phyloP scores from a whole-genome alignment of 2,888 invertebrate species.

The Diadegma fenestrale region DNA sequence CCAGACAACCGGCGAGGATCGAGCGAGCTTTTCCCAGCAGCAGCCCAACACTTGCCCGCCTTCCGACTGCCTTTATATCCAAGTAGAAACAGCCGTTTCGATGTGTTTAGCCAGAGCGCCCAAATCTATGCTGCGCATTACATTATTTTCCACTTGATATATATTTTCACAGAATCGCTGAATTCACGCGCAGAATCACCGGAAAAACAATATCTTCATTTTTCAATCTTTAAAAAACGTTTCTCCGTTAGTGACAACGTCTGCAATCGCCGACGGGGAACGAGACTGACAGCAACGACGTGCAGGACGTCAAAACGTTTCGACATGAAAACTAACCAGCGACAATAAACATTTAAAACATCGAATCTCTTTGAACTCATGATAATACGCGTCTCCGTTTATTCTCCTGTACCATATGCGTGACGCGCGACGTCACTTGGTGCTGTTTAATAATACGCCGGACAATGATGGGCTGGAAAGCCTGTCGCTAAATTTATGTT shows the following conservation, averaged over 20 bases:
- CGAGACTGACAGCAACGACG: not conserved
- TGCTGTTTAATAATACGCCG: constrained; percentile 28
- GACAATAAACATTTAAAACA: constrained; percentile 5
- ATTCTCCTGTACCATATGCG: constrained; percentile 38
- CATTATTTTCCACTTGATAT: not conserved
- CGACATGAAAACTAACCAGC: constrained; percentile 26
- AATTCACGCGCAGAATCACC: not conserved
- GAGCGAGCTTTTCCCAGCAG: constrained; percentile 61
- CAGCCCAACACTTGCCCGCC: constrained; percentile 40
- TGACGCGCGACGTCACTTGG: constrained; percentile 42
- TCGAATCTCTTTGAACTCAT: constrained; percentile 34
- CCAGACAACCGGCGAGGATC: constrained; percentile 78
- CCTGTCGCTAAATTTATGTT: constrained; percentile 34
- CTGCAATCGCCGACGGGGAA: not conserved
- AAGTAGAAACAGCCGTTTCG: constrained; percentile 31
- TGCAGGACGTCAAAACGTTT: not conserved
- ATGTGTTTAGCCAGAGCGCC: not conserved
- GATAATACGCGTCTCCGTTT: not conserved
- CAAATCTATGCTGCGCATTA: constrained; percentile 9
- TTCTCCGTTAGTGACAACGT: too few relatives aligned
- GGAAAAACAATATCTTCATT: not conserved
- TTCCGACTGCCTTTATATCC: not conserved
- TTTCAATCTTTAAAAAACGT: not conserved
- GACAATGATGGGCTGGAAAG: not conserved
- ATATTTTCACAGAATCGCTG: not conserved